These are phyloP conservation scores for Plutella xylostella DNA, from an alignment of 2,888 invertebrate species.

Conservation along the genomic window DNA sequence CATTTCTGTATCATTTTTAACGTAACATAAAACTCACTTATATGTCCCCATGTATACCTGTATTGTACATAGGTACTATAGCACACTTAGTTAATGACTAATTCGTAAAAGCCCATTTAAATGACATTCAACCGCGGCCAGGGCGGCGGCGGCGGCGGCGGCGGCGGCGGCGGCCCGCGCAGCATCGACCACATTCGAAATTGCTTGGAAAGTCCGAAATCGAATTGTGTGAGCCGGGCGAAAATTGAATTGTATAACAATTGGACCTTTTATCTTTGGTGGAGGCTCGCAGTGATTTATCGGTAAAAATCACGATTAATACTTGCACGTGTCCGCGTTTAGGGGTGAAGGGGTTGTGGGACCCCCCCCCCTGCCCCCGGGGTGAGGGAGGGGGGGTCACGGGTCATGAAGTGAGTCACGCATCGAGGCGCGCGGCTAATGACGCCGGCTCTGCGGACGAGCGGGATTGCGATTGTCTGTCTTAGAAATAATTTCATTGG, in stretches of 20 bases:
- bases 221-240: conserved; percentile 21
- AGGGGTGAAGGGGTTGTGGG: conserved; percentile 51
- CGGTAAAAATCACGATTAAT: conserved; percentile 58
- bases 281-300: conserved; percentile 24
- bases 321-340: conserved; percentile 63
- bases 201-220: conserved; percentile 23
- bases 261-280: conserved; percentile 33
- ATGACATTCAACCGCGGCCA: no score
- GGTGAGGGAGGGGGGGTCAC: conserved; percentile 38
- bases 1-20: no score
- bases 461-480: background rate
- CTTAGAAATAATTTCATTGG: no score
- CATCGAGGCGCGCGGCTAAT: conserved; percentile 48
- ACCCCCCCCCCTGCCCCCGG: no score
- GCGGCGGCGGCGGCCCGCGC: no score
- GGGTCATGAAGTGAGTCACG: conserved; percentile 62
- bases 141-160: no score
- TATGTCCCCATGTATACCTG: no score
- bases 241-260: conserved; percentile 39
- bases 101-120: no score
- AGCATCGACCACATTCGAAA: conserved; percentile 19
- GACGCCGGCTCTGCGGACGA: conserved; percentile 23
- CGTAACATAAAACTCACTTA: no score
- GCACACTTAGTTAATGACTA: no score
- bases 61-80: no score